These are phyloP conservation scores for Pachydiplax longipennis DNA, from an alignment of 2,888 invertebrate genomes.

Conservation along the genomic window DNA sequence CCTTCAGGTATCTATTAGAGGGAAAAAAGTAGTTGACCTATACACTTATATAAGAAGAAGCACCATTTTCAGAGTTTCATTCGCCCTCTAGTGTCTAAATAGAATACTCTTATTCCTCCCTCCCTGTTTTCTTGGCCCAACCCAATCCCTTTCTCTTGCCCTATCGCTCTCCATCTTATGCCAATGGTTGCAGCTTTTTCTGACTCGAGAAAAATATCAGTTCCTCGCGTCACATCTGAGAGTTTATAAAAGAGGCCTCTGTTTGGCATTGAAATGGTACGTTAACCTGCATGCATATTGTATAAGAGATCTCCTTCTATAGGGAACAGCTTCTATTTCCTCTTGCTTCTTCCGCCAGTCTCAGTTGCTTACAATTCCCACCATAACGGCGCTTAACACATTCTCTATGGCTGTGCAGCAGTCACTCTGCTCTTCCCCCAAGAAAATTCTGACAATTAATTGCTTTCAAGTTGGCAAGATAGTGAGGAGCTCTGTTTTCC, in stretches of 20 bases:
- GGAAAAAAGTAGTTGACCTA: slow-evolving; percentile 44
- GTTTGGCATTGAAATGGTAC: slow-evolving; percentile 37
- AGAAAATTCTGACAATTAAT: slow-evolving; percentile 39
- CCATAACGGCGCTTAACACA: slow-evolving; percentile 34
- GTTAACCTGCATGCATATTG: slow-evolving; percentile 31
- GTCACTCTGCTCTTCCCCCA: slow-evolving; percentile 42
- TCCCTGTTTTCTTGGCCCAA: slow-evolving; percentile 19
- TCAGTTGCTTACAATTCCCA: slow-evolving; percentile 34
- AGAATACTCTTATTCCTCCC: slow-evolving; percentile 29
- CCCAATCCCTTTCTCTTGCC: slow-evolving; percentile 8
- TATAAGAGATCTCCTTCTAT: slow-evolving; percentile 23
- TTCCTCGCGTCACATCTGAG: slow-evolving; percentile 19
- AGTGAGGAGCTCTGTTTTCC: slow-evolving; percentile 60
- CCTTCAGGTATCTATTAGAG: slow-evolving; percentile 45
- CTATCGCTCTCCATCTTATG: slow-evolving; percentile 21
- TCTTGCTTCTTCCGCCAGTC: slow-evolving; percentile 26
- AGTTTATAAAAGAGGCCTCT: slow-evolving; percentile 14
- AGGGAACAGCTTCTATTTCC: slow-evolving; percentile 41
- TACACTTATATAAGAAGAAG: slow-evolving; percentile 45
- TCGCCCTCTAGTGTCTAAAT: slow-evolving; percentile 22
- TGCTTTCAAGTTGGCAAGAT: slow-evolving; percentile 52
- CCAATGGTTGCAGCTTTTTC: slow-evolving; percentile 38
- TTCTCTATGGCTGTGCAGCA: slow-evolving; percentile 45
- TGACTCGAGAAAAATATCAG: slow-evolving; percentile 24
- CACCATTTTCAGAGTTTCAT: slow-evolving; percentile 45